Base-by-base conservation (phyloP, 2,888 invertebrate genomes). In the Erebia aethiops region DNA sequence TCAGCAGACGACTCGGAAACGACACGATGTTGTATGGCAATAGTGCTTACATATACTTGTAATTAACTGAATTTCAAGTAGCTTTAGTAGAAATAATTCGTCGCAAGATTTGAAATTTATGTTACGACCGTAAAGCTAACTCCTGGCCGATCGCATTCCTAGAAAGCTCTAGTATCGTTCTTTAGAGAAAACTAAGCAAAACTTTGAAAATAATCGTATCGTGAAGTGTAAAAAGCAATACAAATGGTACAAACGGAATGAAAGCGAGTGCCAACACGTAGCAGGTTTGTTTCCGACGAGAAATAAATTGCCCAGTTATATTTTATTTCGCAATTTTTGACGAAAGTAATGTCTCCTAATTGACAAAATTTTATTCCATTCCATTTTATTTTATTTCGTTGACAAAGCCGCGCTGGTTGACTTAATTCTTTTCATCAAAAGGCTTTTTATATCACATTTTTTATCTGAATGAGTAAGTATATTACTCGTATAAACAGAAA, bases 261-360 rank as follows among this genome's bases (percentile, higher is more conserved):
- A 67, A 60, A 67, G 61, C 67, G 52, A 61, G 52, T 67, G 60
- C 67, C 67, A 13, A 60, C 67, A 67, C 67, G 67, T 67, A 67
- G 67, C 67, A 52, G 60, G 67, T 67, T 67, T 61, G 67, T 67
- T 67, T 67, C 67, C 67, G 60, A 60, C 61, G 67, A 67, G 52
- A 60, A 61, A 67, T 60, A 67, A 67, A 67, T 67, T 67, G 58
- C 49, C 58, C 56, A 16, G 58, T 61, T 61, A 60, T 60, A 67
- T 60, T 67, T 67, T 67, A 67, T 67, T 51, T 67, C 60, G 52
- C 60, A 67, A 51, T 67, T 67, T 66, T 67, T 41, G 51, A 67
- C 46, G 67, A 67, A 49, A 57, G 57, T 46, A 46, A 67, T 58
- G 57, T 49, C 46, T 67, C 54, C 49, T 67, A 67, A 67, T 67